Percentiles rank a stretch among this genome's conserved stretches.
These are phyloP conservation scores for Rhineura floridana DNA, from an alignment of 2,113 vertebrate genomes.

Conservation along the genomic window DNA sequence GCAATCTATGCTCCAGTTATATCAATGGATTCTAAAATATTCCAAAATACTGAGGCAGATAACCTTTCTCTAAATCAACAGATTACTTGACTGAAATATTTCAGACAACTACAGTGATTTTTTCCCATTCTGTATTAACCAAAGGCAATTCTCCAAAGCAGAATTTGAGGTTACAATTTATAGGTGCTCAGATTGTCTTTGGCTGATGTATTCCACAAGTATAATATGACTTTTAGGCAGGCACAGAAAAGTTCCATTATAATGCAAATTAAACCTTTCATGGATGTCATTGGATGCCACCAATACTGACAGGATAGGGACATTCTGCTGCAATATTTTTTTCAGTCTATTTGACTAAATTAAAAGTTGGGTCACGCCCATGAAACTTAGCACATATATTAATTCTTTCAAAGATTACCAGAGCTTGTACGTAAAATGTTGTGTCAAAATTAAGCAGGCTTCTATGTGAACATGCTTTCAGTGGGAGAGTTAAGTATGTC, in stretches of 20 bases:
- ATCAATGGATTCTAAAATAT: background rate
- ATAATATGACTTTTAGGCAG: background rate
- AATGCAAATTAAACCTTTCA: constrained; percentile 18
- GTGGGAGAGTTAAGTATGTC: background rate
- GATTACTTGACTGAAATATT: background rate
- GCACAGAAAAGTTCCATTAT: background rate
- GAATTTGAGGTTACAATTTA: background rate
- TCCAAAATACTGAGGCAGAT: background rate
- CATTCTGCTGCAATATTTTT: constrained; percentile 13
- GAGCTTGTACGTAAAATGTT: background rate
- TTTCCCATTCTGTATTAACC: background rate
- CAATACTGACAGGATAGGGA: background rate
- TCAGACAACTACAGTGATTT: background rate
- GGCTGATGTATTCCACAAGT: background rate
- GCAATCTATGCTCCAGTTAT: background rate
- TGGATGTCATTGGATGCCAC: background rate
- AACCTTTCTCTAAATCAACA: background rate
- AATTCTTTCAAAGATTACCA: background rate
- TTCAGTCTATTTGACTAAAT: constrained; percentile 1
- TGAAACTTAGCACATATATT: constrained; percentile 17
- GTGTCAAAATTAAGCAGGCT: background rate
- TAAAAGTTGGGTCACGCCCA: background rate
- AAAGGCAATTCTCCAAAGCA: background rate
- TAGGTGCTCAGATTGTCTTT: constrained; percentile 24
- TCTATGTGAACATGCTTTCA: background rate